Conservation (phyloP, 1,140 invertebrate genomes). For the Parasteatoda tepidariorum region DNA sequence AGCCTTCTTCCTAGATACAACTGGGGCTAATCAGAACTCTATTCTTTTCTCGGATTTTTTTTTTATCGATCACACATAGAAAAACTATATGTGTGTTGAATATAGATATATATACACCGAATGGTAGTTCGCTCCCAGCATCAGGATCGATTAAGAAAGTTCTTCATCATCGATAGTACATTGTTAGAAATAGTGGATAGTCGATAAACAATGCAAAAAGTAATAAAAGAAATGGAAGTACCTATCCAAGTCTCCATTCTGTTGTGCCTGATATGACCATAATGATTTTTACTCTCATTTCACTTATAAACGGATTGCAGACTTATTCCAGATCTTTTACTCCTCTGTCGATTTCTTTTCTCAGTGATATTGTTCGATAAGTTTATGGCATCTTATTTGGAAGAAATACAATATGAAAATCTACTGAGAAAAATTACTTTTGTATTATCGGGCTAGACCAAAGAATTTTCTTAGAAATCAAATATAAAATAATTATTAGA, state of each 20-base stretch:
- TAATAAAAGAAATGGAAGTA: slow-evolving; percentile 13
- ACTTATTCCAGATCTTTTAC: too few species aligned
- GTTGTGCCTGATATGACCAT: slow-evolving; percentile 21
- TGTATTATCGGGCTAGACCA: too few species aligned
- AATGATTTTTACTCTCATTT: too few species aligned
- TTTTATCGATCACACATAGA: not conserved
- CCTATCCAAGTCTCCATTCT: not conserved
- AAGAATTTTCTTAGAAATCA: too few species aligned
- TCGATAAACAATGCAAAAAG: slow-evolving; percentile 24
- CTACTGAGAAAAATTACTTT: too few species aligned
- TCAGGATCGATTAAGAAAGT: slow-evolving; percentile 44
- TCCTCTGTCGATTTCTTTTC: too few species aligned
- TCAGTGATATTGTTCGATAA: too few species aligned
- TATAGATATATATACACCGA: not conserved
- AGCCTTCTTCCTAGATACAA: slow-evolving; percentile 42
- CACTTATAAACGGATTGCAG: too few species aligned
- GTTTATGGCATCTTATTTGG: too few species aligned
- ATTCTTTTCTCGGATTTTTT: slow-evolving; percentile 47
- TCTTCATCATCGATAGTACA: slow-evolving; percentile 51
- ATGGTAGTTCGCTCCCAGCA: slow-evolving; percentile 17
- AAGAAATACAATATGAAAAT: too few species aligned
- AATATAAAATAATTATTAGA: too few species aligned
- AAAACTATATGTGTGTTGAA: not conserved
- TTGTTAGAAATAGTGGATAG: slow-evolving; percentile 49
- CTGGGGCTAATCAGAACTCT: slow-evolving; percentile 53